Evolutionary conservation across 2,797 vertebrate genomes (phyloP), one percentile per base, ranked within the genome.

Genomic region (Lutjanus argentimaculatus): DNA sequence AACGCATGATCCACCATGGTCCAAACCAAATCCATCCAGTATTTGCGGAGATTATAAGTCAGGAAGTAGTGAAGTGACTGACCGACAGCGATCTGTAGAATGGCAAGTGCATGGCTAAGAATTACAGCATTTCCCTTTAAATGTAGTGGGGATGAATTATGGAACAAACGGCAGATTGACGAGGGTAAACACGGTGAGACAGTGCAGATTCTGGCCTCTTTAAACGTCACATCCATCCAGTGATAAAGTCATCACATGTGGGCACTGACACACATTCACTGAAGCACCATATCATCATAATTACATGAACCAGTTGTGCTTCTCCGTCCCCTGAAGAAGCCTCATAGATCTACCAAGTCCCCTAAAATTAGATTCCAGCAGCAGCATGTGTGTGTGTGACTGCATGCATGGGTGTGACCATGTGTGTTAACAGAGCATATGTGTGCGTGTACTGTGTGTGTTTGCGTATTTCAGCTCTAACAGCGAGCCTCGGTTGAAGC

Each of bases 341-440:
- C 57, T 80, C 45, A 21, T 64, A 77, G 82, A 80, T 81, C 58
- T 49, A 48, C 16, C n/a, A 62, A 57, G 48, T 30, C 11, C 15
- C 67, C 56, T 70, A 36, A 69, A 71, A 67, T 57, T 46, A 62
- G 53, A 64, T 67, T 66, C 59, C 16, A 49, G 79, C 58, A 58
- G 68, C 49, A 42, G 67, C 36, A 46, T 64, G 65, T 67, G 22
- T 68, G 36, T 61, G 1, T 51, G 53, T 61, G 43, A 45, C 16
- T 62, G 46, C 21, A 11, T 72, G 48, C 45, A 13, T 67, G 67
- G 56, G 74, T 86, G 66, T 75, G 84, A 22, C 62, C 21, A 43
- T 56, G 70, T 52, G 57, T 67, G 48, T 81, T 30, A n/a, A 15
- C 21, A 46, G 46, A 43, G 61, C 22, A 2, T 61, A 19, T 51